A percentile compares a stretch with the other conserved stretches of the same genome.
Evolutionary conservation across 2,888 invertebrate species (phyloP).

Genomic region (Hoplodrina blanda): DNA sequence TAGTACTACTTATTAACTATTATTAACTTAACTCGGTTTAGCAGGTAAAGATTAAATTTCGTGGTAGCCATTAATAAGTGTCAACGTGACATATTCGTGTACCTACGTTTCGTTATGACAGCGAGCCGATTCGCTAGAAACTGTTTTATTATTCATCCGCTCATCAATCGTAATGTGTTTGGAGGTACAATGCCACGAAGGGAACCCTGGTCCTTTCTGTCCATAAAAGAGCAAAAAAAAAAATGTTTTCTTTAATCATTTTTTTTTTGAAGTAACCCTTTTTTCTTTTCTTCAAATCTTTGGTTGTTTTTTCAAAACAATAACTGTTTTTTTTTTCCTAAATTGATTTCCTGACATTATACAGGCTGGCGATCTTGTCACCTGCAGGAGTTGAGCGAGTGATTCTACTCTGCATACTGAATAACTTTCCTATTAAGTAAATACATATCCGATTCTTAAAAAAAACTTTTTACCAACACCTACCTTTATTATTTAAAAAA

Average conservation of each 20-base stretch:
- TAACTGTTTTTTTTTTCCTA: neutral
- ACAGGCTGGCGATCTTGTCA: no score
- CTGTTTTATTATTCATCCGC: conserved; percentile 64
- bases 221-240: conserved; percentile 1
- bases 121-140: conserved; percentile 53
- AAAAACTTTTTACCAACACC: no score
- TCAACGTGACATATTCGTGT: conserved; percentile 39
- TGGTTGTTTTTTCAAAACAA: conserved; percentile 1
- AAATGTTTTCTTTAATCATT: neutral
- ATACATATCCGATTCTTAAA: no score
- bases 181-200: conserved; percentile 24
- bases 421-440: no score
- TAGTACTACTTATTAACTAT: neutral
- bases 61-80: conserved; percentile 32
- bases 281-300: neutral
- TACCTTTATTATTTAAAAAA: no score
- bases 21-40: conserved; percentile 21
- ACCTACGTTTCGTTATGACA: conserved; percentile 51
- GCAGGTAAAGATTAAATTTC: conserved; percentile 20
- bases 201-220: conserved; percentile 18
- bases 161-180: conserved; percentile 44
- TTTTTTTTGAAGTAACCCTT: neutral
- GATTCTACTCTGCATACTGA: no score
- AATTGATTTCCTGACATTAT: neutral
- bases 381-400: no score